Evolutionary conservation across 2,113 vertebrate genomes (phyloP).

Genomic region (Pelusios castaneus): DNA sequence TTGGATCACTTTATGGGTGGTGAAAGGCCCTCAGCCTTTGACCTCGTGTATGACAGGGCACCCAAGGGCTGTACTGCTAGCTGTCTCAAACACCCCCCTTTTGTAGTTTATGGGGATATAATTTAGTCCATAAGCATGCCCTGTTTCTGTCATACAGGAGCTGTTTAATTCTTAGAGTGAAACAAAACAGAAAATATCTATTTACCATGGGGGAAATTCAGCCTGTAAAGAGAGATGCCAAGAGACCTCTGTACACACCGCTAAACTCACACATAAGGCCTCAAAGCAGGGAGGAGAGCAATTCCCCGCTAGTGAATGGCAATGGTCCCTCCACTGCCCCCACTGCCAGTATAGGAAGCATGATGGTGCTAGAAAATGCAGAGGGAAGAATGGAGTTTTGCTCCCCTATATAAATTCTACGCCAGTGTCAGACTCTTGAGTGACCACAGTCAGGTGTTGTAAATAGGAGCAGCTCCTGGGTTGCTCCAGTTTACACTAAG

Average conservation of each 20-base stretch:
- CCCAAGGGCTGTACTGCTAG: background rate
- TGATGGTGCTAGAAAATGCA: background rate
- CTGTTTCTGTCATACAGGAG: background rate
- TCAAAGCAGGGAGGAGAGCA: background rate
- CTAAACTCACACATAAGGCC: background rate
- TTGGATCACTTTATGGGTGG: background rate
- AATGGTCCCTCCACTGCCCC: background rate
- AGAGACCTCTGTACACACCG: background rate
- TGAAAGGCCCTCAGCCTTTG: background rate
- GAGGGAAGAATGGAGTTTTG: background rate
- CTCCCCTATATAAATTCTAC: background rate
- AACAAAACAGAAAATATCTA: background rate
- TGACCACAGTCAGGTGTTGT: background rate
- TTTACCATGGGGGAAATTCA: background rate
- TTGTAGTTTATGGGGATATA: background rate
- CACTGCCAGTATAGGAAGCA: background rate
- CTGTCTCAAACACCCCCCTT: background rate
- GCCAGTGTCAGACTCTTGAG: background rate
- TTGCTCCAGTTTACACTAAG: background rate
- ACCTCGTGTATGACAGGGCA: fast-evolving
- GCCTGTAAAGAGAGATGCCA: background rate
- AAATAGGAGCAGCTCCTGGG: background rate
- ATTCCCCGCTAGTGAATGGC: background rate
- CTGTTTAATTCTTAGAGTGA: background rate
- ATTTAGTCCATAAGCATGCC: background rate